These are phyloP conservation scores for Melipona beecheii DNA, from an alignment of 2,888 invertebrate species.

Conservation along the genomic window DNA sequence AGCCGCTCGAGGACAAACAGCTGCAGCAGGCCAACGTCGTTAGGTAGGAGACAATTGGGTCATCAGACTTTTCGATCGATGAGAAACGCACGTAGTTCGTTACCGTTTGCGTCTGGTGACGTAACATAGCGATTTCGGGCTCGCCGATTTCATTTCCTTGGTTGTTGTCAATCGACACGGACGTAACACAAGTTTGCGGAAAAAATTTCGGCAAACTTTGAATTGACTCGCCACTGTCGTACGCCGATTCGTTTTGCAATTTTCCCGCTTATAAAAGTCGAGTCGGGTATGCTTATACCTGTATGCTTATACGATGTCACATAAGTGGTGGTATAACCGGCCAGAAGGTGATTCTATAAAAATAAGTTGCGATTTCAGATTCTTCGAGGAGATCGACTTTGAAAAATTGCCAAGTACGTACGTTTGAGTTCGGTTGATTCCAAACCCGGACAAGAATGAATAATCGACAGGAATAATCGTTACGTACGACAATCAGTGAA, in stretches of 20 bases:
- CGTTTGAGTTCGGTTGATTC: too few species aligned
- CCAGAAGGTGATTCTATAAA: too few species aligned
- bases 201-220: neutral
- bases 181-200: neutral
- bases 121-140: slow-evolving; percentile 21
- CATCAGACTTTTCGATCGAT: slow-evolving; percentile 63
- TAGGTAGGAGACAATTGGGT: slow-evolving; percentile 77
- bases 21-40: slow-evolving; percentile 77
- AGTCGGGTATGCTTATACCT: neutral
- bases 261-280: neutral
- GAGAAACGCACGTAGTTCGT: slow-evolving; percentile 32
- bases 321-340: too few species aligned
- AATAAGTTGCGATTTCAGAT: too few species aligned
- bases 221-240: neutral
- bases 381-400: too few species aligned
- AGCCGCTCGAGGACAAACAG: slow-evolving; percentile 77
- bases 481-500: too few species aligned
- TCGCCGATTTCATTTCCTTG: neutral
- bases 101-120: slow-evolving; percentile 13
- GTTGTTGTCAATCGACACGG: neutral
- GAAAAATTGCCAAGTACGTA: too few species aligned
- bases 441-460: too few species aligned
- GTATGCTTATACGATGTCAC: too few species aligned
- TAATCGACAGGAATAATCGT: too few species aligned
- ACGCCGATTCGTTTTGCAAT: neutral